A percentile compares a stretch with the other conserved stretches of the same genome.
Evolutionary conservation across 2,113 vertebrate genomes (phyloP).

Genomic region (Myrmecobius fasciatus): DNA sequence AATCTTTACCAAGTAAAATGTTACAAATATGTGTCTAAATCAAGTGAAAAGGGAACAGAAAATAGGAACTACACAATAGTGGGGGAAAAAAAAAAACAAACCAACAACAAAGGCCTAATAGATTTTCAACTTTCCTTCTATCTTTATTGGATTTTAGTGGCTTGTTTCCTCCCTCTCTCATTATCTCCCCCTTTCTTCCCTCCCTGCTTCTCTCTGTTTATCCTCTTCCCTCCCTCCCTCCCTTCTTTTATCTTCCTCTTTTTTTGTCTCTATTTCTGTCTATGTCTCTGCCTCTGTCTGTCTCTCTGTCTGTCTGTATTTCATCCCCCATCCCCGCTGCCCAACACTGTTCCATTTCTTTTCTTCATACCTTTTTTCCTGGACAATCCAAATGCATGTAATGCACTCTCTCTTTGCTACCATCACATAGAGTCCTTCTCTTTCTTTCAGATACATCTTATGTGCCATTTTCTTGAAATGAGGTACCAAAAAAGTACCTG

Average conservation of each 20-base stretch:
- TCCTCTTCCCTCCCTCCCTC: no score
- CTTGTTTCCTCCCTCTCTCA: no score
- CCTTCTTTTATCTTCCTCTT: no score
- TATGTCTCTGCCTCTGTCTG: no score
- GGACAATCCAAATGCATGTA: background rate
- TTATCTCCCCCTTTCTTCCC: no score
- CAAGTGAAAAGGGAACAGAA: background rate
- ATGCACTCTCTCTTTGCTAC: background rate
- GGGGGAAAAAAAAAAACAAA: background rate
- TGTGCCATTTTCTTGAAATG: background rate
- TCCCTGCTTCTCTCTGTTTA: background rate
- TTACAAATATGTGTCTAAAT: background rate
- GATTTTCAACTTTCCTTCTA: background rate
- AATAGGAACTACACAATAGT: background rate
- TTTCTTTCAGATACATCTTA: background rate
- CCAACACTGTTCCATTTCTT: background rate
- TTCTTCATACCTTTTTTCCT: background rate
- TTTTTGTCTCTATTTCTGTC: background rate
- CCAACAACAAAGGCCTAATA: background rate
- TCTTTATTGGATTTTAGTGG: background rate
- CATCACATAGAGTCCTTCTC: background rate
- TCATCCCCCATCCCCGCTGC: no score
- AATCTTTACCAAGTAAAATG: background rate
- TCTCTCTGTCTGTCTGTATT: no score
- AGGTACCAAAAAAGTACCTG: no score